Evolutionary conservation across 2,888 invertebrate genomes (phyloP).

Genomic region (Oscheius onirici): DNA sequence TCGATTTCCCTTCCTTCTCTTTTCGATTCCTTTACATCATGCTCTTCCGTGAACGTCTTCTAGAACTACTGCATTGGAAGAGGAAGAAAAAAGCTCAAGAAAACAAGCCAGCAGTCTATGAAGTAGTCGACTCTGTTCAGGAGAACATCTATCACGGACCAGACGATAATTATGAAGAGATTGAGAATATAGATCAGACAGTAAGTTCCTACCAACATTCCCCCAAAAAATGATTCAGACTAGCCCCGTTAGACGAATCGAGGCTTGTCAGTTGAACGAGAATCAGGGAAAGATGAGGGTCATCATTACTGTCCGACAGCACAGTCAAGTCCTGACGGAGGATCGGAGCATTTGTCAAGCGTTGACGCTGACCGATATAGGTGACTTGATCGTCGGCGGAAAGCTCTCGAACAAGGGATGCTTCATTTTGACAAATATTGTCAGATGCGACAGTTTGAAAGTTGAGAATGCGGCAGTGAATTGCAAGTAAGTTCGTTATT

Average conservation of each 20-base stretch:
- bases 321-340: constrained; percentile 1
- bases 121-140: too few relatives aligned
- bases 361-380: constrained; percentile 6
- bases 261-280: constrained; percentile 1
- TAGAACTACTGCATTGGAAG: too few relatives aligned
- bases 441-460: background rate
- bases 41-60: too few relatives aligned
- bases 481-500: background rate
- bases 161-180: constrained; percentile 3
- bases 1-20: too few relatives aligned
- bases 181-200: background rate
- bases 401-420: constrained; percentile 13
- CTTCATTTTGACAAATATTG: constrained; percentile 8
- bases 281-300: constrained; percentile 10
- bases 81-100: too few relatives aligned
- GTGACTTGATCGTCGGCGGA: constrained; percentile 1
- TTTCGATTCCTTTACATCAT: too few relatives aligned
- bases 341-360: constrained; percentile 5
- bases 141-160: background rate
- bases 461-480: background rate
- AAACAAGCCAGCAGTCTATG: too few relatives aligned
- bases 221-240: background rate
- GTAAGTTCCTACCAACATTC: background rate
- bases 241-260: constrained; percentile 6
- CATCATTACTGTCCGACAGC: background rate